Evolutionary conservation across 2,113 vertebrate genomes (phyloP).

Genomic region (Coryphaenoides rupestris): DNA sequence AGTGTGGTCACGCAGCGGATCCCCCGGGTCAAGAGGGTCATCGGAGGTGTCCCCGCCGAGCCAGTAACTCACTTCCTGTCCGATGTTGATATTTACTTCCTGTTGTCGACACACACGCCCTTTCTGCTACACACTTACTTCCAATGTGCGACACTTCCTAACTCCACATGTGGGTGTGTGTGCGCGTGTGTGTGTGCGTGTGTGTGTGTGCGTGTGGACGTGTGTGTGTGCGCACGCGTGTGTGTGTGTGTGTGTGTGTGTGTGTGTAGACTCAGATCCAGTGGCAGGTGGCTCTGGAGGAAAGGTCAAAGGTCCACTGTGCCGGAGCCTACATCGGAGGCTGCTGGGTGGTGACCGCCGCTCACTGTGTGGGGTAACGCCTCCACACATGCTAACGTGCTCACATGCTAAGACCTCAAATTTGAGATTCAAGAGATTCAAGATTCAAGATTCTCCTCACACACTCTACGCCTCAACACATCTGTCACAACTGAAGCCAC

Average conservation of each 20-base stretch:
- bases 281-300: constrained; percentile 88
- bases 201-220: neutral
- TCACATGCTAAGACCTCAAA: neutral
- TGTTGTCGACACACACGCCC: too few species aligned
- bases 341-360: constrained; percentile 93
- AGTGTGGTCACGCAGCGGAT: neutral
- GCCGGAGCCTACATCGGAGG: constrained; percentile 90
- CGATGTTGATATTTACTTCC: too few species aligned
- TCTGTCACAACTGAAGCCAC: too few species aligned
- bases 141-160: too few species aligned
- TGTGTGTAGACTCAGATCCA: constrained; percentile 83
- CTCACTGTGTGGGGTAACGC: constrained; percentile 73
- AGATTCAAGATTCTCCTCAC: too few species aligned
- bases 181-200: neutral
- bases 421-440: too few species aligned
- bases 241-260: neutral
- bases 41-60: constrained; percentile 57
- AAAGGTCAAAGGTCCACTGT: constrained; percentile 70
- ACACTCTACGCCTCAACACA: too few species aligned
- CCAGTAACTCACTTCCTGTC: constrained; percentile 49
- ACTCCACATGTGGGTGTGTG: neutral
- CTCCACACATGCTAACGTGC: neutral
- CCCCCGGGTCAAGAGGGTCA: constrained; percentile 48
- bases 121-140: too few species aligned
- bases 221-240: neutral